phyloP scores from a whole-genome alignment of 1,140 invertebrate genomes.

The Rhynchophorus ferrugineus region DNA sequence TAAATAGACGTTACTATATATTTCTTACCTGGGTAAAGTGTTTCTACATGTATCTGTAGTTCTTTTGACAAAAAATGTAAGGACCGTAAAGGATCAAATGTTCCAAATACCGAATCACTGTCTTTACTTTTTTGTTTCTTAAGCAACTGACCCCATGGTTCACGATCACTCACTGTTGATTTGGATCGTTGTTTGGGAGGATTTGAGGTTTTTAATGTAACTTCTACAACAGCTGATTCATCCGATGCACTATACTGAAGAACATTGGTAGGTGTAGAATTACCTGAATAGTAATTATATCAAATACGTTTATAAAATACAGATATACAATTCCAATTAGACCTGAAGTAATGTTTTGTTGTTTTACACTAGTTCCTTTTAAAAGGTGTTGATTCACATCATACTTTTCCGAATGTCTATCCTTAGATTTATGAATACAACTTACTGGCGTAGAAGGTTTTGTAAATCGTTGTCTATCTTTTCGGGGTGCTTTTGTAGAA shows the following conservation, averaged over 20 bases:
- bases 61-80: conserved; percentile 38
- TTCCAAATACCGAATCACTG: conserved; percentile 32
- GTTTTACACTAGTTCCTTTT: conserved; percentile 11
- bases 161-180: conserved; percentile 21
- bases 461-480: not conserved
- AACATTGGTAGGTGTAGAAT: conserved; percentile 4
- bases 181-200: conserved; percentile 25
- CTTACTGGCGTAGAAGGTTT: conserved; percentile 2
- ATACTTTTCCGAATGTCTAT: not conserved
- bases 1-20: too few relatives aligned
- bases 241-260: conserved; percentile 12
- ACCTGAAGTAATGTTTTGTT: conserved; percentile 19
- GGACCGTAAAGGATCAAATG: conserved; percentile 36
- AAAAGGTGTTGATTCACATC: conserved; percentile 7
- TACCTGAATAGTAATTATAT: too few relatives aligned
- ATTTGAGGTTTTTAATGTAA: conserved; percentile 21
- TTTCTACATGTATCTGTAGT: conserved; percentile 29
- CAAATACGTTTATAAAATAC: too few relatives aligned
- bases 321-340: too few relatives aligned
- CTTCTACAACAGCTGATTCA: conserved; percentile 23
- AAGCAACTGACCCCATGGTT: conserved; percentile 35
- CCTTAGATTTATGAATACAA: conserved; percentile 3
- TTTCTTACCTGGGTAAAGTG: conserved; percentile 26
- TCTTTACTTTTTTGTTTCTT: conserved; percentile 26
- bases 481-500: not conserved